These are phyloP conservation scores for Hecatera dysodea DNA, from an alignment of 2,888 invertebrate species.

Conservation along the genomic window DNA sequence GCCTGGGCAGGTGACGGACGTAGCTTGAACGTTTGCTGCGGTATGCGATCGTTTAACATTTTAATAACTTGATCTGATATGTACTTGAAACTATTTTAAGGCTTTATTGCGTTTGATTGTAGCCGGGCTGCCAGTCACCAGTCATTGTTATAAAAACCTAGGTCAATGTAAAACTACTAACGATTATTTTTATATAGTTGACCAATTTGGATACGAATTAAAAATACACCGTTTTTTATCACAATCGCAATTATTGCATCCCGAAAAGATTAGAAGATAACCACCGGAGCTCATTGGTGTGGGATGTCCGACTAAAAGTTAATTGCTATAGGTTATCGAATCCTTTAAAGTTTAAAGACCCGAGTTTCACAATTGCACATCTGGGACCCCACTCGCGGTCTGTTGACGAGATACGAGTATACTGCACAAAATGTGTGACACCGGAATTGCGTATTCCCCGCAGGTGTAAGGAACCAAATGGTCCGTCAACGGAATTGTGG, in stretches of 20 bases:
- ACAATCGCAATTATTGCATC: slow-evolving; percentile 29
- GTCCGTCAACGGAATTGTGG: slow-evolving; percentile 74
- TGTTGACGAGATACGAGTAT: slow-evolving; percentile 38
- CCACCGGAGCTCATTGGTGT: slow-evolving; percentile 14
- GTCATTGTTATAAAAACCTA: slow-evolving; percentile 59
- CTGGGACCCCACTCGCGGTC: slow-evolving; percentile 21
- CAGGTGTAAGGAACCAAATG: slow-evolving; percentile 78
- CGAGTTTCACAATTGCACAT: slow-evolving; percentile 39
- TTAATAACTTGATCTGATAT: slow-evolving; percentile 74
- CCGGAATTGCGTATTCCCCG: slow-evolving; percentile 75
- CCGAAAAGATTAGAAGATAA: slow-evolving; percentile 27
- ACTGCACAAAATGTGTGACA: slow-evolving; percentile 51
- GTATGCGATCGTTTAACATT: slow-evolving; percentile 77
- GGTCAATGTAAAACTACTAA: slow-evolving; percentile 59
- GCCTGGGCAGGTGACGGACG: slow-evolving; percentile 78
- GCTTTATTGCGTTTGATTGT: slow-evolving; percentile 53
- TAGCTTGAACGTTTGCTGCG: slow-evolving; percentile 71
- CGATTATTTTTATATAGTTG: slow-evolving; percentile 20
- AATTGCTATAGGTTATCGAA: slow-evolving; percentile 61
- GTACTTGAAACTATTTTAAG: slow-evolving; percentile 55
- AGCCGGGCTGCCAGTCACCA: slow-evolving; percentile 38
- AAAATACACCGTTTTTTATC: slow-evolving; percentile 21
- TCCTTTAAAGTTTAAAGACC: slow-evolving; percentile 63
- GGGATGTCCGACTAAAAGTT: slow-evolving; percentile 53
- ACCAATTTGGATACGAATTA: slow-evolving; percentile 12